These are phyloP conservation scores for Protobothrops mucrosquamatus DNA, from an alignment of 2,113 vertebrate genomes.

Conservation along the genomic window DNA sequence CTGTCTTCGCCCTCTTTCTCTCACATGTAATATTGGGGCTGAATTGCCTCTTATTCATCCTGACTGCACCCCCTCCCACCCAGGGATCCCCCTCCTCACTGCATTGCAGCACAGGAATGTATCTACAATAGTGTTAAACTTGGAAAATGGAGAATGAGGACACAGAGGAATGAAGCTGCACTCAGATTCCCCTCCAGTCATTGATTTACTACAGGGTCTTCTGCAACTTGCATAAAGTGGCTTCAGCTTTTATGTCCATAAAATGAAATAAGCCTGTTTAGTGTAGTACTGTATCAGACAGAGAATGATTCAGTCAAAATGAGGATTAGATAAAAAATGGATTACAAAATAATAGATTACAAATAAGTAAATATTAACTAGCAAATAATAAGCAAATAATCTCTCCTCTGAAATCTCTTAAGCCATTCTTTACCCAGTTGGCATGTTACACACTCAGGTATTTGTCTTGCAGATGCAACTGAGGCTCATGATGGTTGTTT, in stretches of 20 bases:
- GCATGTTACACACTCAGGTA: background rate
- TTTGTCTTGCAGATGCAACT: constrained; percentile 42
- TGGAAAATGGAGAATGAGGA: too few species aligned
- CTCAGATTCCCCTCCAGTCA: background rate
- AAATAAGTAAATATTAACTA: background rate
- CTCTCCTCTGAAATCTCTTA: background rate
- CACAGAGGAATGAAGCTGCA: background rate
- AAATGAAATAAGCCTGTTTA: background rate
- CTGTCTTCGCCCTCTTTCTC: too few species aligned
- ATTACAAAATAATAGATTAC: background rate
- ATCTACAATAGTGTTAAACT: background rate
- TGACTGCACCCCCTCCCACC: too few species aligned
- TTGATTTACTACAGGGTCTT: background rate
- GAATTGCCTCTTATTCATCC: too few species aligned
- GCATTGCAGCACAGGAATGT: too few species aligned
- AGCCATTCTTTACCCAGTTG: background rate
- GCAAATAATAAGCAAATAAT: background rate
- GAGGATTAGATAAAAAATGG: background rate
- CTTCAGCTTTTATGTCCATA: background rate
- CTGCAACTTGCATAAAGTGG: background rate
- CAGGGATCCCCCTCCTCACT: too few species aligned
- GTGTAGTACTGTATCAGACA: background rate
- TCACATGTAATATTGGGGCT: too few species aligned
- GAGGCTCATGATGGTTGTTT: constrained; percentile 20
- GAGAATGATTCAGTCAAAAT: background rate